These are phyloP conservation scores for Toxotes lorentzi DNA, from an alignment of 2,797 vertebrate genomes.

Conservation along the genomic window DNA sequence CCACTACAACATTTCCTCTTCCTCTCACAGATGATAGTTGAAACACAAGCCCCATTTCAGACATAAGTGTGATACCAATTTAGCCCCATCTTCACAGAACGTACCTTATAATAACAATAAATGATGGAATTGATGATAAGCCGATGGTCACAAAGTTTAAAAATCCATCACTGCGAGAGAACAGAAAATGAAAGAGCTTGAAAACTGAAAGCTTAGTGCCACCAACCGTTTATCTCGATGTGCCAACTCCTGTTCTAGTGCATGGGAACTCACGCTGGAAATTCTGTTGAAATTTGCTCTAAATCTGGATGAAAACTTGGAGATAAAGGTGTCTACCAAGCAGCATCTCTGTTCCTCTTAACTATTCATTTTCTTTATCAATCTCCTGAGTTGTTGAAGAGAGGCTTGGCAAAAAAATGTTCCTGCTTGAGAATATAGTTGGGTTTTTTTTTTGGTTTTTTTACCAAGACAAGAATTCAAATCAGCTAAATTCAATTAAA, in stretches of 20 bases:
- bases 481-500: constrained; percentile 13
- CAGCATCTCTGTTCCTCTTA: not conserved
- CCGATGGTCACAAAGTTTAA: no score
- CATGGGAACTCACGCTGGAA: no score
- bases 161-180: no score
- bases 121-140: no score
- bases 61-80: not conserved
- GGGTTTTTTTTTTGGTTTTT: constrained; percentile 13
- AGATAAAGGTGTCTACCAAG: not conserved
- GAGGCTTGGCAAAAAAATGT: not conserved
- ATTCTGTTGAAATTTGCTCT: not conserved
- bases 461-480: not conserved
- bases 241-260: no score
- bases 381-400: not conserved
- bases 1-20: not conserved
- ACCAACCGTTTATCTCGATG: no score
- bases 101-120: no score
- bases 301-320: not conserved
- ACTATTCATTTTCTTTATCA: not conserved
- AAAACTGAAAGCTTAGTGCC: no score
- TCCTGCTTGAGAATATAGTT: not conserved
- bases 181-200: no score
- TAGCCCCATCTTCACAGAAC: no score
- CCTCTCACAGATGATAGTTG: not conserved
- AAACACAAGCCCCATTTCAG: not conserved